phyloP scores from a whole-genome alignment of 2,113 vertebrate species.

The Egretta garzetta region DNA sequence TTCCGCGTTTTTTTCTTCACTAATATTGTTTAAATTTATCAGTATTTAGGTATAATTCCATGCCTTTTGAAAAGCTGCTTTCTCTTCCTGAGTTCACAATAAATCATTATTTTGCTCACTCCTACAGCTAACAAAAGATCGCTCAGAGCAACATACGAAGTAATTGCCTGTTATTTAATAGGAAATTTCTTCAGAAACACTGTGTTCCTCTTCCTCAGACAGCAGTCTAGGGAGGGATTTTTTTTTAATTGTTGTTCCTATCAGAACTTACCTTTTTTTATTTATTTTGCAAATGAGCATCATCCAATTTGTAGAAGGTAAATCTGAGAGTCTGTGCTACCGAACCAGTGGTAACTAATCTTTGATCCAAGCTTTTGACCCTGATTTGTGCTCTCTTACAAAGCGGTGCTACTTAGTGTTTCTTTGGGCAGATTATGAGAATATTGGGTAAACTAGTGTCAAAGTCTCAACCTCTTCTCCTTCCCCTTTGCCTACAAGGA shows the following conservation, averaged over 20 bases:
- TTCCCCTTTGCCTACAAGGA: not conserved
- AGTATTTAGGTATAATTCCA: not conserved
- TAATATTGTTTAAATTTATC: not conserved
- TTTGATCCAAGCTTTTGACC: not conserved
- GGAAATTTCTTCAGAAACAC: not conserved
- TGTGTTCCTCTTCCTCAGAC: not conserved
- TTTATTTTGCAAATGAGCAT: not conserved
- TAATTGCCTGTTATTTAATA: not conserved
- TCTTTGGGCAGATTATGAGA: not conserved
- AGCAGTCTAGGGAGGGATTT: not conserved
- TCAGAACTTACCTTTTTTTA: not conserved
- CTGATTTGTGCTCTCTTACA: not conserved
- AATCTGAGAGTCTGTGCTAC: not conserved
- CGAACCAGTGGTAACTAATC: no score
- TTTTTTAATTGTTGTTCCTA: not conserved
- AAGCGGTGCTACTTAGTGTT: not conserved
- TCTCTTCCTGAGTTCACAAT: not conserved
- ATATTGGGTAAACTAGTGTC: not conserved
- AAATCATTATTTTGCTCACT: not conserved
- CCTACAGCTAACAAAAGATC: not conserved
- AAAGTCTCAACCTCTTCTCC: not conserved
- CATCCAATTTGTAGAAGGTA: not conserved
- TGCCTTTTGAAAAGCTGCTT: not conserved
- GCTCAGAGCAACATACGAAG: not conserved
- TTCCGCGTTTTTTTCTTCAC: not conserved